Base-by-base conservation (phyloP, 2,797 vertebrate genomes). In the Avahi laniger region DNA sequence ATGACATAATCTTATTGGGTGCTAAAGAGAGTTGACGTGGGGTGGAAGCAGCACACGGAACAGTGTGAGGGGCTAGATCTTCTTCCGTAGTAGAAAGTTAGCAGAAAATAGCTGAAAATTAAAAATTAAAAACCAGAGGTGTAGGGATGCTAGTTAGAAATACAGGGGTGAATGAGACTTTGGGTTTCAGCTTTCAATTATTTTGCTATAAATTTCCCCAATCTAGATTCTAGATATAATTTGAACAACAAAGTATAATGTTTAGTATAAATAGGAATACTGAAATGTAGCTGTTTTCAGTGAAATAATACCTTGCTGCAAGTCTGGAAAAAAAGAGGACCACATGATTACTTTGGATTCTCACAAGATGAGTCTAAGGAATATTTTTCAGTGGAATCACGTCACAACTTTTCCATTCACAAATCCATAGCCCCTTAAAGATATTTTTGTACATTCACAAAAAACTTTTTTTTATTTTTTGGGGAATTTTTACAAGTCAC, bases 321-420 rank as follows among this genome's bases (percentile, higher is more conserved):
- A 15, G 30, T 80, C 43, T 75, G 18, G 9, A 30, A 18, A 9
- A 28, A 26, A 30, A 9, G 18, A 28, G 17, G 41, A 35, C 20
- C 48, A 30, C 11, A 6, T 10, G 26, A 11, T 48, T 67, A 43
- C 18, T 33, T 17, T 20, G 67, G 20, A 12, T 48, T 85, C 57
- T 89, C n/a, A 46, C 41, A 52, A 89, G 38, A 18, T 13, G 2
- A n/a, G 35, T 35, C 46, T 88, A 17, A 28, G 70, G 63, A n/a
- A 33, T 81, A 67, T 78, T 93, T 93, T 59, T 65, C 50, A 92
- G n/a, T 7, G 18, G 33, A 82, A 79, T 86, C 30, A 41, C 24
- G 57, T 46, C 43, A 24, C 10, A 30, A 14, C 17, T 54, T 83
- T 76, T 76, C 84, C 61, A 41, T 43, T 30, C 65, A 43, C 46